Percentiles rank a stretch among this genome's conserved stretches.
Conservation (phyloP, 2,797 vertebrate genomes). For the Potorous gilbertii region DNA sequence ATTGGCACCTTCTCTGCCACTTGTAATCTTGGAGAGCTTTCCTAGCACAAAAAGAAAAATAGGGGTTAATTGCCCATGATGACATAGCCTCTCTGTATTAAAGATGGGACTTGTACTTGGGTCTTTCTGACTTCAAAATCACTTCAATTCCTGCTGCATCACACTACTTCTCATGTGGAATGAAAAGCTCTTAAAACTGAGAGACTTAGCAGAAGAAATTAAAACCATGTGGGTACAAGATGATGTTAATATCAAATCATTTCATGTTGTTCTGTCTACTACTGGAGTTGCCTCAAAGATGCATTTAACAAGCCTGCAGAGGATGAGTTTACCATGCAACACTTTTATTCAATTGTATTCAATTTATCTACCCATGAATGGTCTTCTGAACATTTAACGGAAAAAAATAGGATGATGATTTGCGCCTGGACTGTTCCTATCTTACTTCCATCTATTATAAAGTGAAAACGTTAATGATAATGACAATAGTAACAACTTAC, state of each 20-base stretch:
- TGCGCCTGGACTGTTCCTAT: background rate
- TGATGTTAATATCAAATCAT: background rate
- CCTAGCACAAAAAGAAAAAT: background rate
- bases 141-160: background rate
- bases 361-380: background rate
- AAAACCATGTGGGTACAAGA: background rate
- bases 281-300: background rate
- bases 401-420: background rate
- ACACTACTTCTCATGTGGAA: background rate
- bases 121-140: background rate
- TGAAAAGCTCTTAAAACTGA: background rate
- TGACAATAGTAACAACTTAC: background rate
- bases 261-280: background rate
- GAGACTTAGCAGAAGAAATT: background rate
- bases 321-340: background rate
- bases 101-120: background rate
- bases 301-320: background rate
- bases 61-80: background rate
- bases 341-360: background rate
- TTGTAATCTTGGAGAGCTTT: background rate
- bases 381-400: background rate
- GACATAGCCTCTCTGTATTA: background rate
- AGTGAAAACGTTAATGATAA: background rate
- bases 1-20: background rate
- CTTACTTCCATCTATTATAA: background rate